Percentiles rank a stretch among this genome's conserved stretches.
phyloP scores from a whole-genome alignment of 2,888 invertebrate species.

The Leucophora obtusa region DNA sequence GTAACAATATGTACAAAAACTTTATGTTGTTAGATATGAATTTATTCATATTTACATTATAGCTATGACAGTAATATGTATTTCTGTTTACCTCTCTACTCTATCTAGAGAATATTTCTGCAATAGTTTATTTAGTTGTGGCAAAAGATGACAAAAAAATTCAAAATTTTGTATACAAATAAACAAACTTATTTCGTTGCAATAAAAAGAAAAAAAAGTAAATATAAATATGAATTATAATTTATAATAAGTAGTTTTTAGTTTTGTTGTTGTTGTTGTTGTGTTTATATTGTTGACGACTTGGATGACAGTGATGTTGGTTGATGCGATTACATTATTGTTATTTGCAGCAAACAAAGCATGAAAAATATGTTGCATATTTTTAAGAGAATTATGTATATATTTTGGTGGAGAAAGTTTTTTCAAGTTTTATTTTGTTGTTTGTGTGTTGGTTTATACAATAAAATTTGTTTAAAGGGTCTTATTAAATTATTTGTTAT shows the following conservation, averaged over 20 bases:
- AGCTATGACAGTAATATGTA: constrained; percentile 35
- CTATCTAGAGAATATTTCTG: not conserved
- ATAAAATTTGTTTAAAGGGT: constrained; percentile 57
- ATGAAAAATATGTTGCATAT: constrained; percentile 62
- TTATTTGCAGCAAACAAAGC: constrained; percentile 26
- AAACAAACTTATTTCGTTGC: constrained; percentile 55
- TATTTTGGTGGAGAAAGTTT: constrained; percentile 18
- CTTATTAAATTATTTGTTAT: constrained; percentile 48
- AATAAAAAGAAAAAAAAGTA: constrained; percentile 19
- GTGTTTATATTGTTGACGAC: constrained; percentile 20
- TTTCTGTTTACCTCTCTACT: constrained; percentile 41
- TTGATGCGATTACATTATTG: constrained; percentile 58
- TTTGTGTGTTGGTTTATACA: too few relatives aligned
- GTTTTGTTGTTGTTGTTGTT: too few relatives aligned
- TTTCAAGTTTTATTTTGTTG: not conserved
- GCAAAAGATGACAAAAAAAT: not conserved
- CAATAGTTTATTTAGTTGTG: not conserved
- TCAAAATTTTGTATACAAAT: constrained; percentile 34
- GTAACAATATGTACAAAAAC: not conserved
- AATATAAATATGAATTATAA: constrained; percentile 57
- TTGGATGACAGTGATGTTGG: constrained; percentile 38
- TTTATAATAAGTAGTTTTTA: constrained; percentile 51
- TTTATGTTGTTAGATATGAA: constrained; percentile 28
- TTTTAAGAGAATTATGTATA: constrained; percentile 55
- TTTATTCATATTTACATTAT: constrained; percentile 49